Conservation (phyloP, 1,140 invertebrate species). For the Charaxes varanes region DNA sequence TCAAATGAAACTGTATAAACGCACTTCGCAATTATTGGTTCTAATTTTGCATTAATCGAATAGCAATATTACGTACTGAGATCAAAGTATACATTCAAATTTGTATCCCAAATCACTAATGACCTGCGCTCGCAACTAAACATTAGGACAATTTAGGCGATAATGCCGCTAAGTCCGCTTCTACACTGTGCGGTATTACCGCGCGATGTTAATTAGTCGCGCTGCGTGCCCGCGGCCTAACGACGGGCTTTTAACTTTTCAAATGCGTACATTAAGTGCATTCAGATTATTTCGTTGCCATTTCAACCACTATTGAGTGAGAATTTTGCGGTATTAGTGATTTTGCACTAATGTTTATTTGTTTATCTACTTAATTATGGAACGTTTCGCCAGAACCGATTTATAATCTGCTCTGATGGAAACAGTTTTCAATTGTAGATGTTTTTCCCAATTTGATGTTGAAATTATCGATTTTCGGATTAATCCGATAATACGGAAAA, state of each 20-base stretch:
- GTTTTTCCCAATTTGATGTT: slow-evolving; percentile 9
- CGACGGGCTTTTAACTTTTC: slow-evolving; percentile 65
- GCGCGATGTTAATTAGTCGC: slow-evolving; percentile 56
- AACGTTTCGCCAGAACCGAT: slow-evolving; percentile 26
- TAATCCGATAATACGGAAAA: slow-evolving; percentile 5
- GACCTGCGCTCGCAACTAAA: slow-evolving; percentile 54
- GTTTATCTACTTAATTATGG: slow-evolving; percentile 39
- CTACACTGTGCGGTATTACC: slow-evolving; percentile 47
- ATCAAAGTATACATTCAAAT: slow-evolving; percentile 38
- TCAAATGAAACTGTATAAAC: too few species aligned
- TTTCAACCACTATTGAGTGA: slow-evolving; percentile 42
- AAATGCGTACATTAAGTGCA: slow-evolving; percentile 60
- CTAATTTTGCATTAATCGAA: slow-evolving; percentile 10
- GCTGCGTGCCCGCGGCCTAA: slow-evolving; percentile 44
- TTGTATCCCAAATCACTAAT: slow-evolving; percentile 53
- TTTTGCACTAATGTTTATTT: slow-evolving; percentile 26
- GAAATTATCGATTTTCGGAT: slow-evolving; percentile 4
- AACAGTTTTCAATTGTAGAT: not conserved
- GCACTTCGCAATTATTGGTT: too few species aligned
- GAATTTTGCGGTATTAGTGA: slow-evolving; percentile 38
- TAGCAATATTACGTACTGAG: slow-evolving; percentile 12
- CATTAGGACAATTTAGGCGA: slow-evolving; percentile 66
- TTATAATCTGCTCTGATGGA: slow-evolving; percentile 22
- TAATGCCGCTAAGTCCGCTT: slow-evolving; percentile 65
- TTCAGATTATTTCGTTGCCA: slow-evolving; percentile 48